phyloP scores from a whole-genome alignment of 2,113 vertebrate genomes.

The Sterrhoptilus dennistouni region DNA sequence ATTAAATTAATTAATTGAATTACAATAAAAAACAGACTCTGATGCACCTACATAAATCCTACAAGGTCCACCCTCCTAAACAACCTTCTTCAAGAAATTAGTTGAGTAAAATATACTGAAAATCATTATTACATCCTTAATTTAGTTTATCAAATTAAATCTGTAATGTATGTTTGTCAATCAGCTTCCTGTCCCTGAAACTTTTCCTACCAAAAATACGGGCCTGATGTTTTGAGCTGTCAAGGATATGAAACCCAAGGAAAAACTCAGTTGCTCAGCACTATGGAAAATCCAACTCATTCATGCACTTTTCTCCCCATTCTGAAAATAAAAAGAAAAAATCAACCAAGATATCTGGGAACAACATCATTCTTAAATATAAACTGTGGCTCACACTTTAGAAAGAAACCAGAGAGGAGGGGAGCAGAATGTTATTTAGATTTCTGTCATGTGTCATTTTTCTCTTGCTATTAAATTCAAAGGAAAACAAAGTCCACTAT shows the following conservation, averaged over 20 bases:
- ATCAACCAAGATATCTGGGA: not conserved
- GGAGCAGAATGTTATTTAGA: conserved; percentile 30
- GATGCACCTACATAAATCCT: not conserved
- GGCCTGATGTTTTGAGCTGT: not conserved
- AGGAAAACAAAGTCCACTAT: conserved; percentile 36
- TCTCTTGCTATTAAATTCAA: conserved; percentile 48
- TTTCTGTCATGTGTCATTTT: conserved; percentile 59
- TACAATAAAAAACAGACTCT: not conserved
- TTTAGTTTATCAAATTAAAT: not conserved
- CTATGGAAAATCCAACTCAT: not conserved
- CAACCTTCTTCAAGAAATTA: not conserved
- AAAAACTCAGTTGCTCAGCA: not conserved
- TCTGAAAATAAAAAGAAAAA: not conserved
- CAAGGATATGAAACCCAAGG: not conserved
- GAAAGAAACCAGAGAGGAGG: not conserved
- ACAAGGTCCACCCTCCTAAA: not conserved
- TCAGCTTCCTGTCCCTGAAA: not conserved
- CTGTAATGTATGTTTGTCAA: not conserved
- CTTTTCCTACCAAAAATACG: not conserved
- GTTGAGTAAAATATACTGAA: not conserved
- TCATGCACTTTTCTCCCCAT: not conserved
- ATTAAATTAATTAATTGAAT: not conserved
- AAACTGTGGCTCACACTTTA: not conserved
- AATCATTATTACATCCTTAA: not conserved
- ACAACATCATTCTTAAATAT: not conserved